Conservation (phyloP, 2,113 vertebrate species). For the Tapirus terrestris region DNA sequence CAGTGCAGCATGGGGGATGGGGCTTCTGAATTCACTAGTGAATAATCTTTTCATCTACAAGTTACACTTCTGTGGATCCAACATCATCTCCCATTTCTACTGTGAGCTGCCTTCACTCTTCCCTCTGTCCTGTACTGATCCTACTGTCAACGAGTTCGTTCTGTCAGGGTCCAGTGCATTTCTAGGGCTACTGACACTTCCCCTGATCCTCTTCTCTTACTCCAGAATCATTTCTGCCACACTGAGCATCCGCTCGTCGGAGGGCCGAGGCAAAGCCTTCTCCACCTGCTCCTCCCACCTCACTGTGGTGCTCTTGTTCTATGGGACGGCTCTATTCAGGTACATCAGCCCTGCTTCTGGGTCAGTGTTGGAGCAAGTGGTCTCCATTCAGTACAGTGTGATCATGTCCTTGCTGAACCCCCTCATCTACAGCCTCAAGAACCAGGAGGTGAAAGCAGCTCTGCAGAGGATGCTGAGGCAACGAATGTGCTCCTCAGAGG, state of each 20-base stretch:
- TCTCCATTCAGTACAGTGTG: slow-evolving; percentile 51
- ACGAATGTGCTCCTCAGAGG: neutral
- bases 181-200: neutral
- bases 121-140: slow-evolving; percentile 47
- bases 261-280: slow-evolving; percentile 15
- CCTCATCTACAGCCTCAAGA: slow-evolving; percentile 34
- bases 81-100: slow-evolving; percentile 52
- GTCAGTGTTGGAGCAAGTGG: neutral
- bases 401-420: neutral
- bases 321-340: slow-evolving; percentile 27
- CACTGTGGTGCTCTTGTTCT: slow-evolving; percentile 51
- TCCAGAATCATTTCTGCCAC: slow-evolving; percentile 33
- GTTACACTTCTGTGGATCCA: slow-evolving; percentile 27
- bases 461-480: neutral
- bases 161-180: neutral
- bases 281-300: slow-evolving; percentile 18
- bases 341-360: slow-evolving; percentile 23
- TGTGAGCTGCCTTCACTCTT: slow-evolving; percentile 57
- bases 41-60: slow-evolving; percentile 18
- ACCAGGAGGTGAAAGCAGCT: slow-evolving; percentile 49
- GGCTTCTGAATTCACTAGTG: slow-evolving; percentile 28
- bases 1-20: neutral
- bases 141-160: slow-evolving; percentile 2
- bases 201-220: slow-evolving; percentile 48
- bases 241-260: neutral